Evolutionary conservation across 2,888 invertebrate genomes (phyloP).

Genomic region (Ormyrus pomaceus): DNA sequence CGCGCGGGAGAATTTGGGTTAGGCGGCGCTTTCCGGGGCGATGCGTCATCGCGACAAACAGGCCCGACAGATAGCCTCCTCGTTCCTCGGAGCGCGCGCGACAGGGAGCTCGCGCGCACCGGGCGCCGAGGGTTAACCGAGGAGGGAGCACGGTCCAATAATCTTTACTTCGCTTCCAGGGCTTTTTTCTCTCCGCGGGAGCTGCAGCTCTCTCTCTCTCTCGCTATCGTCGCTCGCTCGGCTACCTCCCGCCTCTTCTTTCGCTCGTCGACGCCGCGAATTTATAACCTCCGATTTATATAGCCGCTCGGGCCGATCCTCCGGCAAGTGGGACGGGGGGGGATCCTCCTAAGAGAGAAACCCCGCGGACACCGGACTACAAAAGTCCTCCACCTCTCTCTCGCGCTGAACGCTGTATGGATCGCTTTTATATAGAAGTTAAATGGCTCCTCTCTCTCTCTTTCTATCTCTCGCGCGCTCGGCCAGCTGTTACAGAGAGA

Average conservation of each 20-base stretch:
- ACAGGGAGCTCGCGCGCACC: not conserved
- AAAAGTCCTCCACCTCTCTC: slow-evolving; percentile 49
- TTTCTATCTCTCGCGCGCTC: too few relatives aligned
- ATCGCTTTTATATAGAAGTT: slow-evolving; percentile 45
- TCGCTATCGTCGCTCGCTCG: not conserved
- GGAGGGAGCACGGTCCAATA: slow-evolving; percentile 57
- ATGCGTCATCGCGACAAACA: slow-evolving; percentile 14
- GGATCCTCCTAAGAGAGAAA: not conserved
- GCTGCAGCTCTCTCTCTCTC: not conserved
- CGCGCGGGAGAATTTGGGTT: too few relatives aligned
- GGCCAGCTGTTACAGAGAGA: slow-evolving; percentile 21
- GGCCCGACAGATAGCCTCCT: slow-evolving; percentile 6
- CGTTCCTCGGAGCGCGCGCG: not conserved
- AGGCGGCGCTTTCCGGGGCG: not conserved
- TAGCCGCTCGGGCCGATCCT: not conserved
- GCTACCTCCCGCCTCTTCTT: not conserved
- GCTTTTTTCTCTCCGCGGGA: slow-evolving; percentile 9
- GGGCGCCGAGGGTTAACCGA: too few relatives aligned
- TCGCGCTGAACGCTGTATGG: slow-evolving; percentile 47
- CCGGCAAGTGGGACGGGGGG: too few relatives aligned
- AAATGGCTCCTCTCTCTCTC: slow-evolving; percentile 27
- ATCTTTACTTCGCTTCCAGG: slow-evolving; percentile 59
- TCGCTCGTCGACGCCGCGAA: slow-evolving; percentile 11
- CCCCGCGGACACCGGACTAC: slow-evolving; percentile 32
- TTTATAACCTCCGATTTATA: slow-evolving; percentile 43